Base-by-base conservation (phyloP, 2,888 invertebrate species). In the Sipunculus nudus region DNA sequence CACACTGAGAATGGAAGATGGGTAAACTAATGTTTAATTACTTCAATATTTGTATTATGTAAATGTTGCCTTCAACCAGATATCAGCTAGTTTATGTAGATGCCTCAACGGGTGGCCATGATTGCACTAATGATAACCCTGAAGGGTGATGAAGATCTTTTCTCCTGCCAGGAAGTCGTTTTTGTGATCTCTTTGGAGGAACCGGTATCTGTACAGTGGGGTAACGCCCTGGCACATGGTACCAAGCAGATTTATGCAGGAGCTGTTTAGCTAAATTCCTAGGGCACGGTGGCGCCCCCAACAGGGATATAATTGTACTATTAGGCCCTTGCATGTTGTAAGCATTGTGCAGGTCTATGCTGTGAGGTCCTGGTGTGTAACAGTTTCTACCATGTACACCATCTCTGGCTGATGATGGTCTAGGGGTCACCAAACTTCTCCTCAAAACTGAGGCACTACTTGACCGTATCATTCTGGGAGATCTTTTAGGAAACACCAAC, bases 211-310 rank as follows among this genome's bases (percentile, higher is more conserved):
- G 61, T 2, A 48, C 38, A 0, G 78, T 80, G 28, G 67, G 53
- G 61, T 80, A 80, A 16, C 79, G 68, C 0, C 79, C 79, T 0
- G 79, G 79, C 2, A 78, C 78, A 67, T 80, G 80, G 56, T 78
- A 80, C 78, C 79, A 80, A 8, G 79, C 78, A 19, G 79, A 74
- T 26, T 67, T 68, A 62, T 80, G 79, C 49, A 75, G 75, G 19
- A 73, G 56, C 6, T 21, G 21, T 10, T 26, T 28, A 6, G 40
- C 16, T 6, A 31, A 8, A 19, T 28, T 21, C n/a, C n/a, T n/a
- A n/a, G n/a, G n/a, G n/a, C n/a, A 62, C 16, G 67, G 61, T 0
- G 70, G 66, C 3, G 63, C 63, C 4, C 72, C 74, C 39, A 78
- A 62, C 23, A 78, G 65, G 59, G 76, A 74, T 19, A 58, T 59